phyloP scores from a whole-genome alignment of 2,888 invertebrate genomes.

The Drosophila tripunctata region DNA sequence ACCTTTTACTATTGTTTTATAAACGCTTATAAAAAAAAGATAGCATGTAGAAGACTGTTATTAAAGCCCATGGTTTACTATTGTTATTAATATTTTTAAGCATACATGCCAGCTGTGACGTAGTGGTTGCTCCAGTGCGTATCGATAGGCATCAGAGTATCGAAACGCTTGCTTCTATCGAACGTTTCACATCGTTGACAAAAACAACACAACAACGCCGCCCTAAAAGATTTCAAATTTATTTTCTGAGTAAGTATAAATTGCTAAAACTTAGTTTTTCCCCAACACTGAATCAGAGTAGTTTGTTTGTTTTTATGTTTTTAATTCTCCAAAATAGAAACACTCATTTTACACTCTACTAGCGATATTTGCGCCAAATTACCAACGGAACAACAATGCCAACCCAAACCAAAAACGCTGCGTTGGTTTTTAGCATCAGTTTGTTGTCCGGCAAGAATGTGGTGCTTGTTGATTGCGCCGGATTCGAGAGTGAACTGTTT shows the following conservation, averaged over 20 bases:
- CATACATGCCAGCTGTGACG: not conserved
- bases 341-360: not conserved
- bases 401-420: not conserved
- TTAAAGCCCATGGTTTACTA: too few species aligned
- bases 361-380: not conserved
- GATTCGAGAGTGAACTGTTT: constrained; percentile 79
- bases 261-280: constrained; percentile 1
- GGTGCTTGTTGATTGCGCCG: constrained; percentile 68
- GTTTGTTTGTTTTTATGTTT: constrained; percentile 16
- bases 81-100: not conserved
- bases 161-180: constrained; percentile 3
- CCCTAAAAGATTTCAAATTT: constrained; percentile 10
- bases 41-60: too few species aligned
- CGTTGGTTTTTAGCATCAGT: constrained; percentile 67
- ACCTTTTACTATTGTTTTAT: too few species aligned
- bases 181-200: not conserved
- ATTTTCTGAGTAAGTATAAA: not conserved
- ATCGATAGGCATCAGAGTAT: constrained; percentile 14
- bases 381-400: constrained; percentile 26
- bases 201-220: constrained; percentile 13
- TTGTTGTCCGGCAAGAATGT: constrained; percentile 74
- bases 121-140: not conserved
- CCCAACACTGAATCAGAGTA: not conserved
- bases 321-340: constrained; percentile 5
- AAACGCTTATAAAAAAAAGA: too few species aligned